Percentiles rank a stretch among this genome's conserved stretches.
These are phyloP conservation scores for Ceratina australensis DNA, from an alignment of 1,140 invertebrate species.

Conservation along the genomic window DNA sequence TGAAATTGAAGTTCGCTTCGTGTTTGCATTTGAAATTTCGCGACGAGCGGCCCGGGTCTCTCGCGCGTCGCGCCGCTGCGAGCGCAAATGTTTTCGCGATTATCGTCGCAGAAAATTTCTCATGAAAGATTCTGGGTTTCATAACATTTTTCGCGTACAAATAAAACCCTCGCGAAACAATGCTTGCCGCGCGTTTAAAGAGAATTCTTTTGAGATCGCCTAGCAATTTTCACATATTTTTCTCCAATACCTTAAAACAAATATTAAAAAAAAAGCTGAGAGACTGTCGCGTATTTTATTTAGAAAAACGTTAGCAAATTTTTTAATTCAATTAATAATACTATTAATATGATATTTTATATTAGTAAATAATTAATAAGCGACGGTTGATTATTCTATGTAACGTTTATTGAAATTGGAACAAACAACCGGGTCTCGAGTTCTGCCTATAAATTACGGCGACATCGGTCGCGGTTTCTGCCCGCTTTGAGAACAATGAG, in stretches of 20 bases:
- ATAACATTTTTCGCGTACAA: conserved; percentile 6
- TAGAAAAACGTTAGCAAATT: too few species aligned
- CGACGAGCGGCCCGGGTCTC: not conserved
- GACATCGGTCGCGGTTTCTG: conserved; percentile 52
- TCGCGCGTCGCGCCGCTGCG: not conserved
- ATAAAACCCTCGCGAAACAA: not conserved
- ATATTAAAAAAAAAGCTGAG: too few species aligned
- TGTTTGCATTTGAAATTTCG: not conserved
- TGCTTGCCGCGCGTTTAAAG: not conserved
- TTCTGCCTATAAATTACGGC: conserved; percentile 50
- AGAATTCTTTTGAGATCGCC: too few species aligned
- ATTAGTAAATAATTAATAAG: too few species aligned
- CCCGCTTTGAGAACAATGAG: conserved; percentile 61
- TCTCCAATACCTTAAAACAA: too few species aligned
- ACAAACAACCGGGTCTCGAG: conserved; percentile 27
- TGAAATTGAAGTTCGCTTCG: not conserved
- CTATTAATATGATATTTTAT: too few species aligned
- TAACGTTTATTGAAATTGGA: not conserved
- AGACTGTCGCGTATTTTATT: too few species aligned
- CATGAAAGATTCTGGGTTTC: conserved; percentile 11
- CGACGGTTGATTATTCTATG: too few species aligned
- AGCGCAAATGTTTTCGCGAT: conserved; percentile 15
- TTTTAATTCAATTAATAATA: too few species aligned
- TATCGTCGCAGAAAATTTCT: conserved; percentile 12
- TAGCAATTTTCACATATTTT: too few species aligned